These are phyloP conservation scores for Pseudopipra pipra DNA, from an alignment of 2,113 vertebrate genomes.

Conservation along the genomic window DNA sequence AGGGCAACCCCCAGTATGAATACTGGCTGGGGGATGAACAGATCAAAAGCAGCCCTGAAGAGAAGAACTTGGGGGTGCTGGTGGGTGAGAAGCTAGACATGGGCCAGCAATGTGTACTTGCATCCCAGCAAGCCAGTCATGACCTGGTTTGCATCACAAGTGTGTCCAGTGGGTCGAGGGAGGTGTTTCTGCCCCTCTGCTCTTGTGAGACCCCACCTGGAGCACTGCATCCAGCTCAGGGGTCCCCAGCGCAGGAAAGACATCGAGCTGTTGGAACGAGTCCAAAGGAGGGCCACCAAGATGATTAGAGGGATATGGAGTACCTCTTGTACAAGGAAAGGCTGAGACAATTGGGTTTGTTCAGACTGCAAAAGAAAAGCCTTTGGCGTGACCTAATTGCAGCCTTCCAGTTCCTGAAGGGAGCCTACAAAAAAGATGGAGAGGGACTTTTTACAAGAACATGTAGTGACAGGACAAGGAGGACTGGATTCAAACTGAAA, in stretches of 20 bases:
- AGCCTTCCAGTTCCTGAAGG: background rate
- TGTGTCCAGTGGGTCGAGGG: too few species aligned
- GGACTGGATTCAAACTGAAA: background rate
- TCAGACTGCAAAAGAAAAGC: background rate
- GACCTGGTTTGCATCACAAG: background rate
- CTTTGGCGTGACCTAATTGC: background rate
- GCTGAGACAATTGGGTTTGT: background rate
- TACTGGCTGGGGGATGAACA: background rate
- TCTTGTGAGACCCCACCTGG: background rate
- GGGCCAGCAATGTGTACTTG: background rate
- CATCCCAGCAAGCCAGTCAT: rapidly evolving
- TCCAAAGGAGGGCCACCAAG: background rate
- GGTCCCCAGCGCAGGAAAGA: background rate
- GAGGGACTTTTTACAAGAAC: background rate
- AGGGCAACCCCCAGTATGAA: background rate
- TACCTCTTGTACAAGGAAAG: background rate
- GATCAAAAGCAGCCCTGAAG: background rate
- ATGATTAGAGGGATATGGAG: background rate
- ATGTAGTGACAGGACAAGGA: background rate
- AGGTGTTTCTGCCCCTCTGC: background rate
- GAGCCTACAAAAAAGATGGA: background rate
- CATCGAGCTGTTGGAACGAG: background rate
- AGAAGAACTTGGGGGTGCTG: background rate
- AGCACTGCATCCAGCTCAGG: background rate
- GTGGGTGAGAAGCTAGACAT: background rate